These are phyloP conservation scores for Meloidogyne chitwoodi DNA, from an alignment of 1,140 invertebrate species.

Conservation along the genomic window DNA sequence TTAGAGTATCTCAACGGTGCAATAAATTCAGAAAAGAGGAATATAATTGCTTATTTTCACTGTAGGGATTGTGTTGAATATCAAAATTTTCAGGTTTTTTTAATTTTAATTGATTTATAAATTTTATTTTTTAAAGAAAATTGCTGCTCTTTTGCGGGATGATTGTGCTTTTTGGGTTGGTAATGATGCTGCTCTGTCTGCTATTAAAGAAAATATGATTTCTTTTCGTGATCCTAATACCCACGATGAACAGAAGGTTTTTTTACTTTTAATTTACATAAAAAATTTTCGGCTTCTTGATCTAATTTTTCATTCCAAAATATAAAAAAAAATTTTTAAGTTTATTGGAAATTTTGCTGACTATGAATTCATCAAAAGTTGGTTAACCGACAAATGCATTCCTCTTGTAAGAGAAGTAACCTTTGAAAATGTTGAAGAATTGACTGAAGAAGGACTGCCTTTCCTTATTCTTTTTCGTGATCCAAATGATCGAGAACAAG, in stretches of 20 bases:
- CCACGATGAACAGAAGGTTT: constrained; percentile 52
- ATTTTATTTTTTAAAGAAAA: constrained; percentile 45
- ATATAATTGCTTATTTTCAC: constrained; percentile 53
- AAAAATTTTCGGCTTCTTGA: background rate
- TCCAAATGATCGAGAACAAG: constrained; percentile 51
- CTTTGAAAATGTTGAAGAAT: constrained; percentile 92
- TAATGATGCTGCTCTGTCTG: constrained; percentile 34
- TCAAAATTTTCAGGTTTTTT: constrained; percentile 49
- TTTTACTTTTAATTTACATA: background rate
- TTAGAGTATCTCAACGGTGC: constrained; percentile 37
- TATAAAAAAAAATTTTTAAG: constrained; percentile 39
- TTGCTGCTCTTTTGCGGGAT: constrained; percentile 52
- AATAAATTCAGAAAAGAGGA: constrained; percentile 49
- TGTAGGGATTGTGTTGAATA: constrained; percentile 53
- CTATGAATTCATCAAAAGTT: constrained; percentile 68
- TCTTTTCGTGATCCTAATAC: constrained; percentile 53
- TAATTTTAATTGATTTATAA: background rate
- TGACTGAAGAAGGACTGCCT: constrained; percentile 96
- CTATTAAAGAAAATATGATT: constrained; percentile 46
- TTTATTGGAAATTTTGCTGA: constrained; percentile 62
- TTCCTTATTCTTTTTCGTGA: constrained; percentile 92
- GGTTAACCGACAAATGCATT: constrained; percentile 77
- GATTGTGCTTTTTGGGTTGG: constrained; percentile 55
- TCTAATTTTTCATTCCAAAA: background rate
- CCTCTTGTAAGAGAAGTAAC: constrained; percentile 79